Evolutionary conservation across 2,113 vertebrate genomes (phyloP).

Genomic region (Myodes glareolus): DNA sequence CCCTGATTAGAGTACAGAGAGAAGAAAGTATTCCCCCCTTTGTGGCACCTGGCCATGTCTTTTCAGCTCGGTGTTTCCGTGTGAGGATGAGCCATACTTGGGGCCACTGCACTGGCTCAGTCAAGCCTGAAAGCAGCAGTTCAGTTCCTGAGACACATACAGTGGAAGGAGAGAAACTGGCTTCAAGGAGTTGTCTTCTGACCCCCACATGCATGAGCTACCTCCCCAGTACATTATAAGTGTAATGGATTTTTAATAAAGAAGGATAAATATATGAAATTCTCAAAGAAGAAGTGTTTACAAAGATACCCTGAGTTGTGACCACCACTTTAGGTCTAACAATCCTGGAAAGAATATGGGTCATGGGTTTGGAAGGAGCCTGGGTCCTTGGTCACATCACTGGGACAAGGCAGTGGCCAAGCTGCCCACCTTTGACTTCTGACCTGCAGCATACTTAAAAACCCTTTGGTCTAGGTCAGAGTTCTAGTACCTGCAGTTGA

Average conservation of each 20-base stretch:
- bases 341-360: neutral
- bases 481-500: neutral
- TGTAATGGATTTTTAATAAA: neutral
- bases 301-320: neutral
- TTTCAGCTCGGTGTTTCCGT: neutral
- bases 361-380: neutral
- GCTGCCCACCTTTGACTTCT: neutral
- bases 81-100: neutral
- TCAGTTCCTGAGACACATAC: no score
- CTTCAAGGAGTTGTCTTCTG: neutral
- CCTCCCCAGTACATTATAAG: neutral
- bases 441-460: neutral
- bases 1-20: neutral
- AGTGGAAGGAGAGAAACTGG: neutral
- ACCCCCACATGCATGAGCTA: neutral
- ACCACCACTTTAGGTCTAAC: neutral
- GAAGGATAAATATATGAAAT: neutral
- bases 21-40: neutral
- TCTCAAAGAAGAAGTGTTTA: neutral
- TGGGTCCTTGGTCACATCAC: neutral
- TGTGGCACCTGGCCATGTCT: neutral
- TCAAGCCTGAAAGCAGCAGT: no score
- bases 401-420: neutral
- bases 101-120: no score
- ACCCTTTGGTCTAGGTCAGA: neutral